phyloP scores from a whole-genome alignment of 2,888 invertebrate genomes.

The Monoplex corrugatus region DNA sequence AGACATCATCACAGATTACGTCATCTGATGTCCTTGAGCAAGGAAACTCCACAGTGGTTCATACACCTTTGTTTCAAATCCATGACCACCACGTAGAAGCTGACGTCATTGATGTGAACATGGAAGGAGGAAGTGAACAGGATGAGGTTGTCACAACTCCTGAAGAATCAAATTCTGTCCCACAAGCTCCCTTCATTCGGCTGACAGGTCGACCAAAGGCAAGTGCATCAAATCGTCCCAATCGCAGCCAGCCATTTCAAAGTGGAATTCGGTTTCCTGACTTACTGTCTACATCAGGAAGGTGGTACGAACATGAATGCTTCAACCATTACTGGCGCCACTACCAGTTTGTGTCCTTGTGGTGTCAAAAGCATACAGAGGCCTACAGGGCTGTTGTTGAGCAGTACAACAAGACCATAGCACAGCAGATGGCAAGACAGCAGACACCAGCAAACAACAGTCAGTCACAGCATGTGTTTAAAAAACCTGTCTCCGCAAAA shows the following conservation, averaged over 20 bases:
- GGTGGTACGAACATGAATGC: conserved; percentile 70
- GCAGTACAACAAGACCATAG: neutral
- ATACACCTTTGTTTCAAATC: neutral
- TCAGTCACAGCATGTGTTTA: neutral
- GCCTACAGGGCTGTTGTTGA: conserved; percentile 56
- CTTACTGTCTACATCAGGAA: conserved; percentile 15
- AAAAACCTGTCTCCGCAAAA: conserved; percentile 22
- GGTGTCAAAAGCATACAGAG: conserved; percentile 71
- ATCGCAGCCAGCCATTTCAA: neutral
- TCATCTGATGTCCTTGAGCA: neutral
- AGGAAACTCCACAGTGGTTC: neutral
- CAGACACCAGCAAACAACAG: neutral
- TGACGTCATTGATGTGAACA: neutral
- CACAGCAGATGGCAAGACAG: neutral
- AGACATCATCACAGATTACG: conserved; percentile 37
- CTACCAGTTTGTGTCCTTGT: conserved; percentile 69
- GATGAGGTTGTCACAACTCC: neutral
- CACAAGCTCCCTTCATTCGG: neutral
- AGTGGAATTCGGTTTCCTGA: conserved; percentile 37
- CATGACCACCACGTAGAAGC: neutral
- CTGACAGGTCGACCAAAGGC: neutral
- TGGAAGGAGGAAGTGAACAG: neutral
- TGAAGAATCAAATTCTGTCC: neutral
- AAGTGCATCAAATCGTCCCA: neutral
- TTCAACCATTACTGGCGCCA: conserved; percentile 74